Evolutionary conservation across 2,888 invertebrate species (phyloP), one percentile per base, ranked within the genome.

Genomic region (Heliconius hortense): DNA sequence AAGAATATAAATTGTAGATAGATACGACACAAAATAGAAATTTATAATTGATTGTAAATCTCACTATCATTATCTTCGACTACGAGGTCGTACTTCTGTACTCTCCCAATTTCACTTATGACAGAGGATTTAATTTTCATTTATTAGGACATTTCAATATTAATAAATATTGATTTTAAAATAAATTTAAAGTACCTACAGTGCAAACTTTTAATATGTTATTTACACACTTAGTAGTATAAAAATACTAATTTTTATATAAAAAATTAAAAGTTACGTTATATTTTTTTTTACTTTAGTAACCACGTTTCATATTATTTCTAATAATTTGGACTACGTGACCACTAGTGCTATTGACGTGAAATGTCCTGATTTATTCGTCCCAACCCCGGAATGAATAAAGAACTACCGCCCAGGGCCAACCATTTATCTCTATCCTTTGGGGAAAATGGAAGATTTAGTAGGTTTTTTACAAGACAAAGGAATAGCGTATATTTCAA

Each of bases 391-490:
- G 79, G 88, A 88, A 90, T 90, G 90, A 90, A 92, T 90, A 91
- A 91, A 87, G 86, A 86, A 89, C 83, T 81, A 82, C 85, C 85
- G 85, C 84, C 83, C 83, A 81, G 78, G 84, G 85, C 82, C 75
- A 83, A 80, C 89, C 88, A 92, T 93, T 92, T 90, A 89, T 93
- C 90, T 92, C 86, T 86, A 90, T 91, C 89, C 89, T 89, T 88
- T 89, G 87, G 89, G 87, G 88, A 88, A 90, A 92, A 90, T 87
- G 88, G 81, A 83, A 89, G 89, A 90, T 91, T 91, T 91, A 90
- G 85, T 86, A 82, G 85, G 81, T 85, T 86, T 87, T 87, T 79
- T 74, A 76, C 78, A 78, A 78, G 75, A 77, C 72, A 63, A 84
- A 84, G 83, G 85, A 82, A 48, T 70, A 71, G 43, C 60, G 71